Percentiles rank a stretch among this genome's conserved stretches.
phyloP scores from a whole-genome alignment of 2,888 invertebrate species.

The Sinohyriopsis cumingii region DNA sequence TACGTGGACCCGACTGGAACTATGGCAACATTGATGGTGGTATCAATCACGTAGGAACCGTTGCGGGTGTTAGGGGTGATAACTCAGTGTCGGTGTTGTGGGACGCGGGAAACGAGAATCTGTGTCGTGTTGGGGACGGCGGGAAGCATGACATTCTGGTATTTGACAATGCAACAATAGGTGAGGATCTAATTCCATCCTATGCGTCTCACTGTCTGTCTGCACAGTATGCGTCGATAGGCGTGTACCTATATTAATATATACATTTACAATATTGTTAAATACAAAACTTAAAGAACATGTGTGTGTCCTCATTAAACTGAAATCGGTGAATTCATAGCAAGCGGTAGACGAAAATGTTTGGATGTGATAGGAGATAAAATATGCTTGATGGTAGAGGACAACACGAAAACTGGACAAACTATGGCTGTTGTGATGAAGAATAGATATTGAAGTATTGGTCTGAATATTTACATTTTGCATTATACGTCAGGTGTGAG shows the following conservation, averaged over 20 bases:
- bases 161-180: conserved; percentile 86
- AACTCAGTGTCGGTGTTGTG: conserved; percentile 90
- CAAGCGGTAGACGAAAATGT: too few relatives aligned
- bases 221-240: neutral
- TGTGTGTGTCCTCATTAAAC: too few relatives aligned
- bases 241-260: neutral
- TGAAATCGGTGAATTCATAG: too few relatives aligned
- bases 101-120: conserved; percentile 75
- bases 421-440: neutral
- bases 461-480: neutral
- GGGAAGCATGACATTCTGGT: conserved; percentile 84
- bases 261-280: too few relatives aligned
- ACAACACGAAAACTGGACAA: neutral
- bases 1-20: conserved; percentile 63
- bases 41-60: conserved; percentile 64
- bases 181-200: conserved; percentile 73
- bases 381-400: too few relatives aligned
- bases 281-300: too few relatives aligned
- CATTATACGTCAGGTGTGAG: conserved; percentile 11
- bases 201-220: neutral
- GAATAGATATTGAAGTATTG: neutral
- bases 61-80: conserved; percentile 78
- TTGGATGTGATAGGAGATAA: too few relatives aligned
- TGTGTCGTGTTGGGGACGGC: conserved; percentile 85
- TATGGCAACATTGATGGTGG: conserved; percentile 55